Base-by-base conservation (phyloP, 1,140 invertebrate genomes). In the Drosophila truncata region DNA sequence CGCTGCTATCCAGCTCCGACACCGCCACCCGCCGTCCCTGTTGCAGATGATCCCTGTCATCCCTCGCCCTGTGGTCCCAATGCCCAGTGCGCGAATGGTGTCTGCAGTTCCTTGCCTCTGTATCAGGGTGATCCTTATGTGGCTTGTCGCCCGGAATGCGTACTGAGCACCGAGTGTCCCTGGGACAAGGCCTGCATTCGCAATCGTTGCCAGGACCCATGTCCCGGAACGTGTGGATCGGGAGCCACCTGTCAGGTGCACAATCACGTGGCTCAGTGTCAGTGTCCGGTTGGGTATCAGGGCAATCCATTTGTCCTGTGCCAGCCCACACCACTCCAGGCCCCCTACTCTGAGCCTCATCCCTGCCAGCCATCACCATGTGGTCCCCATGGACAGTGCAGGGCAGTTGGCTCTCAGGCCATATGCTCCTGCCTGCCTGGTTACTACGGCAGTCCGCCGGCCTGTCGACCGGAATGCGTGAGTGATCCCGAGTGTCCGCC, bases 121-220 rank as follows among this genome's bases (percentile, higher is more conserved):
- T 97, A 97, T 90, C 96, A 96, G 69, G 97, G 97, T 33, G 94
- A 95, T 91, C 95, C 95, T 4, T 95, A 96, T 61, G 83, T 93
- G 71, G 95, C 94, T 3, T 98, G 97, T 93, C 93, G 96, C 76
- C 97, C 97, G 16, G 97, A 97, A 93, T 98, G 97, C 92, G 95
- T 97, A 0, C 94, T 97, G 79, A 98, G 96, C 92, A 95, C 96
- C 3, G 97, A 98, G 74, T 98, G 97, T 91, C 93, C 96, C 1
- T 93, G 95, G 55, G 93, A 95, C 46, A 96, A 95, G 91, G 95
- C 96, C 5, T 97, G 97, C 85, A 95, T 95, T 57, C 95, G 95
- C 71, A 95, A 96, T 73, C 96, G 95, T 90, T 97, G 96, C 91
- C 92, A 94, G 9, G 95, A 97, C 93, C 96, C 96, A 20, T 97